Percentiles rank a stretch among this genome's conserved stretches.
These are phyloP conservation scores for Megalopta genalis DNA, from an alignment of 1,140 invertebrate species.

Conservation along the genomic window DNA sequence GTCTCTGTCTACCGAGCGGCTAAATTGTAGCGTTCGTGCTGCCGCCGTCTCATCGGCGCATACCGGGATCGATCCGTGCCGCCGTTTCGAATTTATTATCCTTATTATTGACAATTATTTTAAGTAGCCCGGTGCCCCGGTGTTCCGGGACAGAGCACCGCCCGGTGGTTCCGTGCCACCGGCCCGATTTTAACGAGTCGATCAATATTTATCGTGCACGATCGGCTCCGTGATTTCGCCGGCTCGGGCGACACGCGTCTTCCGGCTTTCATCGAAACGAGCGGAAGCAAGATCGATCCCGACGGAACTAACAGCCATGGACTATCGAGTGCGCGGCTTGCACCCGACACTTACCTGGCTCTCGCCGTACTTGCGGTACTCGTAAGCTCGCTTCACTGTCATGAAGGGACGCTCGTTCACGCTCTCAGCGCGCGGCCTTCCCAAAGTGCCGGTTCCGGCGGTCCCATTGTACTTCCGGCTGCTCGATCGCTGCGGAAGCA, in stretches of 20 bases:
- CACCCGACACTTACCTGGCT: conserved; percentile 73
- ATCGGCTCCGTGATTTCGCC: neutral
- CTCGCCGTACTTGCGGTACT: conserved; percentile 80
- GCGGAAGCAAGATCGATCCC: conserved; percentile 21
- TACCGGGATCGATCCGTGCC: conserved; percentile 46
- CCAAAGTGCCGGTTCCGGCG: conserved; percentile 74
- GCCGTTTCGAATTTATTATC: conserved; percentile 45
- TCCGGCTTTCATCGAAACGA: conserved; percentile 14
- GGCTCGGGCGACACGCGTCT: neutral
- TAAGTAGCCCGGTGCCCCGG: conserved; percentile 2
- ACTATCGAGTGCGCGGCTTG: neutral
- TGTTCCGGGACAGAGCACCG: neutral
- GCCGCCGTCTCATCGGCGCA: conserved; percentile 51
- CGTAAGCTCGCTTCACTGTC: conserved; percentile 84
- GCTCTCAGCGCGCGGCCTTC: conserved; percentile 75
- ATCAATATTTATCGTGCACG: conserved; percentile 20
- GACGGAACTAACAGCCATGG: conserved; percentile 13
- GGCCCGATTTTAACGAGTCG: neutral
- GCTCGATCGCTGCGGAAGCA: conserved; percentile 82
- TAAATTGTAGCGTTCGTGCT: conserved; percentile 62
- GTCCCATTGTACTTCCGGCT: conserved; percentile 80
- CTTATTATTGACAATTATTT: conserved; percentile 40
- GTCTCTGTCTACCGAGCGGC: conserved; percentile 47
- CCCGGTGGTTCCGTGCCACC: neutral
- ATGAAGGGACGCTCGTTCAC: conserved; percentile 84